phyloP scores from a whole-genome alignment of 2,113 vertebrate genomes.

The Cynocephalus volans region DNA sequence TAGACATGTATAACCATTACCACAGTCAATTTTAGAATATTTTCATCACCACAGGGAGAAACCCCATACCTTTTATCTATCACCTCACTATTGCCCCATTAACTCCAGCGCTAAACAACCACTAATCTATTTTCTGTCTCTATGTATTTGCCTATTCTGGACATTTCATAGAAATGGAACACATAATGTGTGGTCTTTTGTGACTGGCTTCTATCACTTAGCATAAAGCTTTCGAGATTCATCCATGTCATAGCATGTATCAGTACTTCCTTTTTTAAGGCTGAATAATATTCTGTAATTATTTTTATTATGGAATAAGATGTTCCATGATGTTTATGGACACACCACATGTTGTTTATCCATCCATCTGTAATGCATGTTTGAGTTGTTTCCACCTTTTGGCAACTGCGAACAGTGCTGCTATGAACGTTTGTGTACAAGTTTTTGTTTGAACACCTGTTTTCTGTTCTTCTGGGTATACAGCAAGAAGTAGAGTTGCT shows the following conservation, averaged over 20 bases:
- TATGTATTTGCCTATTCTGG: neutral
- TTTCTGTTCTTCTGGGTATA: neutral
- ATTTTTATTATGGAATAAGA: neutral
- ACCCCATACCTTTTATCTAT: neutral
- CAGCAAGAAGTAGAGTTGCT: neutral
- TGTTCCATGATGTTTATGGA: neutral
- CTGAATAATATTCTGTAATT: neutral
- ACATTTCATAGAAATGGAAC: conserved; percentile 33
- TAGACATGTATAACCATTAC: neutral
- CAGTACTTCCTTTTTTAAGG: neutral
- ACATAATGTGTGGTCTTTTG: neutral
- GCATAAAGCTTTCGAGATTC: neutral
- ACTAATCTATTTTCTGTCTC: neutral
- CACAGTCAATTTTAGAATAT: neutral
- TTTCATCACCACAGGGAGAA: conserved; percentile 31
- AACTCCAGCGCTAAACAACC: neutral
- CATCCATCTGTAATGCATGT: neutral
- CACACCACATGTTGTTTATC: neutral
- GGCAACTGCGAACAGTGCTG: neutral
- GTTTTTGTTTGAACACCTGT: neutral
- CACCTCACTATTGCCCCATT: neutral
- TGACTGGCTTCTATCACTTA: neutral
- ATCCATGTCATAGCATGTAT: neutral
- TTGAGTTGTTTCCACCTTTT: neutral
- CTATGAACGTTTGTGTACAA: neutral